Evolutionary conservation across 2,113 vertebrate species (phyloP), one percentile per base, ranked within the genome.

Genomic region (Engraulis encrasicolus): DNA sequence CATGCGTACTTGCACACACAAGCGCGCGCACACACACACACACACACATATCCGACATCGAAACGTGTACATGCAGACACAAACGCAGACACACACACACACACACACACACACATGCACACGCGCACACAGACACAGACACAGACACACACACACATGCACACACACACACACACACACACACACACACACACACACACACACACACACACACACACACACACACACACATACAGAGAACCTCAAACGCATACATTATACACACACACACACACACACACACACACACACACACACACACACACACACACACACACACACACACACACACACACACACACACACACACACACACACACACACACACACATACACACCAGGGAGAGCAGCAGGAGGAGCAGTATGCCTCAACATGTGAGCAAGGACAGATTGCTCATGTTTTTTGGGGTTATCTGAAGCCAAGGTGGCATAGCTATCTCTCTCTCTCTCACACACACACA

Each of bases 381-480:
- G 17, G 78, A 48, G 77, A 88, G 74, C 77, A 81, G 81, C 50
- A 82, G 85, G 80, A 82, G 83, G 88, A 89, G 83, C 7, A 91
- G 49, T 85, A 49, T 84, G 88, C 92, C 90, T 89, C 87, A 88
- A 90, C 87, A 86, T 90, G 89, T 86, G 87, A 77, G 81, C 81
- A 79, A 90, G 87, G 89, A 92, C 90, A 86, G 89, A 90, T 92
- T 83, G 79, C 85, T 88, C 78, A 17, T 86, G 79, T 83, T 85
- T 82, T 81, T 31, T 74, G 66, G 66, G 66, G 86, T 89, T 91
- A 92, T 91, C 89, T 89, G 19, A 74, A 31, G 1, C 66, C 66
- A 74, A 31, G 20, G 23, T 11, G 9, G 54, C 7, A 23, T 11
- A 7, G n/a, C 58, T 66, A 66, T 66, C n/a, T n/a, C n/a, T n/a